Base-by-base conservation (phyloP, 2,113 vertebrate species). In the Cyprinodon tularosa region DNA sequence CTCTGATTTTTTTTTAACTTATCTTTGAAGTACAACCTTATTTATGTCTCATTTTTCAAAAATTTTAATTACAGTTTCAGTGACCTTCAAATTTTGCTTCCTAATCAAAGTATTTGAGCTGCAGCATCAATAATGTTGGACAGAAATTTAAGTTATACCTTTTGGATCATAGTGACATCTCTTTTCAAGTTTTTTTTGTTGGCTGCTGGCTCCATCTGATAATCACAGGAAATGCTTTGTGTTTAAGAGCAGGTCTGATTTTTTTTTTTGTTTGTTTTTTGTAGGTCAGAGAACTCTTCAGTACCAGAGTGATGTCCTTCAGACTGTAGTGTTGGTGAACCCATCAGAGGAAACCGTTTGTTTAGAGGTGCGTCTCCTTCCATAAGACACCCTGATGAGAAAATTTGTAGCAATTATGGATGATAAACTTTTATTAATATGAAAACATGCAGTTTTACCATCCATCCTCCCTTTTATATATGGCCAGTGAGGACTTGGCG, bases 221-320 rank as follows among this genome's bases (percentile, higher is more conserved):
- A 42, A 9, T 42, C 42, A 42, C 42, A 6, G 44, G 9, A 11
- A 45, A 45, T 45, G 50, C 3, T 57, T 20, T 20, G 3, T 12
- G 3, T 22, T n/a, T n/a, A 8, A 65, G 37, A 40, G 62, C 13
- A 44, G n/a, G 63, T 29, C 5, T 42, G 15, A 5, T 17, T 15
- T 20, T 14, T 57, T 20, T 20, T 10, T 10, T 0, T 44, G 17
- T 73, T 59, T 82, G 39, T 12, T 75, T 85, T 88, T 73, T 80
- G 50, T 81, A 99, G 97, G 97, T 88, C 97, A 98, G 91, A 95
- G 96, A 93, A 96, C 93, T 80, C 96, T 98, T 42, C 96, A 95
- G 87, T 96, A 98, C 86, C 95, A 90, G 83, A 98, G 96, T 81
- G 95, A 97, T 79, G 94, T 92, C 67, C 95, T 99, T 48, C 92